These are phyloP conservation scores for Ceyx cyanopectus DNA, from an alignment of 2,113 vertebrate genomes.

Conservation along the genomic window DNA sequence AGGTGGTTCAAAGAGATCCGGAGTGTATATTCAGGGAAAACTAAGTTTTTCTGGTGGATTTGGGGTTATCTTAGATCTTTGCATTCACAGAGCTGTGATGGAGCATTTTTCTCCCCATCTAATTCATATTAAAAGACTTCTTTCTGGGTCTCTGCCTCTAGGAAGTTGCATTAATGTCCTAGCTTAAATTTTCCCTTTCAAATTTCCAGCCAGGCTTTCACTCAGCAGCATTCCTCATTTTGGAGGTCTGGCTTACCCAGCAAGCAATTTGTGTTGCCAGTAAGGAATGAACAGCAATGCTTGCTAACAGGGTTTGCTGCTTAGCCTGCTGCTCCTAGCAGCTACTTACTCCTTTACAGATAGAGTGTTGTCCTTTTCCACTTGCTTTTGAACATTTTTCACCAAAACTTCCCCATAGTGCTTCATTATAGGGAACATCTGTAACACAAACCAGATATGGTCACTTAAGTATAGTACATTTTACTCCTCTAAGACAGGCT, in stretches of 20 bases:
- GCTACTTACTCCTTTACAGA: slow-evolving; percentile 82
- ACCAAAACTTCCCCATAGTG: slow-evolving; percentile 77
- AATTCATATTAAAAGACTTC: background rate
- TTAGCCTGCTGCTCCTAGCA: background rate
- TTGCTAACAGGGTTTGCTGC: background rate
- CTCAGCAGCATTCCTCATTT: background rate
- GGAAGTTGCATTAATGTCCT: background rate
- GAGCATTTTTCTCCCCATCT: background rate
- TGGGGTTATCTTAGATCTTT: background rate
- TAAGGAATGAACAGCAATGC: background rate
- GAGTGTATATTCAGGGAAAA: background rate
- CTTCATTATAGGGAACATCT: slow-evolving; percentile 87
- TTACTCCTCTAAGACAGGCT: background rate
- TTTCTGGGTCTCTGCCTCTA: background rate
- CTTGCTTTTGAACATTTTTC: slow-evolving; percentile 64
- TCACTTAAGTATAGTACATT: background rate
- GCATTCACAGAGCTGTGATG: background rate
- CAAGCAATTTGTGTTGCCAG: background rate
- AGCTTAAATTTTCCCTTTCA: background rate
- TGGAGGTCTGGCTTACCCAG: background rate
- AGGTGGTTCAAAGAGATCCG: background rate
- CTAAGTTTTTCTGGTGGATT: background rate
- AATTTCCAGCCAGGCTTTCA: background rate
- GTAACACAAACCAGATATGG: slow-evolving; percentile 26
- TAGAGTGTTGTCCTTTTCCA: slow-evolving; percentile 37